These are phyloP conservation scores for Brachionus paranguensis DNA, from an alignment of 1,140 invertebrate species.

Conservation along the genomic window DNA sequence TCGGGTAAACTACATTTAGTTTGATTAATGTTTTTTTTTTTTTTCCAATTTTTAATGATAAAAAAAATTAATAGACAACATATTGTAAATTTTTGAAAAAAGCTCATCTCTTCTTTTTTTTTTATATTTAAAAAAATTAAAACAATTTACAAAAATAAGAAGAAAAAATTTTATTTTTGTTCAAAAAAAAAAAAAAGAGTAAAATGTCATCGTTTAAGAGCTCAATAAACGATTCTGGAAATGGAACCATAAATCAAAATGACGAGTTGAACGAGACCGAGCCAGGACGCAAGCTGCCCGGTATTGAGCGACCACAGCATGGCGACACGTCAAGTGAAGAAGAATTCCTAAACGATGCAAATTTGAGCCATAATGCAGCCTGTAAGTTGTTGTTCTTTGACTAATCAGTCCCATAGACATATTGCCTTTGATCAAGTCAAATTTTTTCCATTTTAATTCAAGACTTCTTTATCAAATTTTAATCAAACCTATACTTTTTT, in stretches of 20 bases:
- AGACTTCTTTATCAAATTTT: not conserved
- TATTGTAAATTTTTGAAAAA: conserved; percentile 1
- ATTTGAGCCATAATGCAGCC: not conserved
- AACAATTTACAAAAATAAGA: not conserved
- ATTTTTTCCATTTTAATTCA: not conserved
- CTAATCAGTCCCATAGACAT: not conserved
- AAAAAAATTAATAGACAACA: not conserved
- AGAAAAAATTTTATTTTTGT: not conserved
- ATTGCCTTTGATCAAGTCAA: not conserved
- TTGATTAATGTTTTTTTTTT: not conserved
- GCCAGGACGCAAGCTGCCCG: not conserved
- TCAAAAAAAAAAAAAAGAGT: not conserved
- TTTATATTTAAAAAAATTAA: not conserved
- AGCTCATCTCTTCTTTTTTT: not conserved
- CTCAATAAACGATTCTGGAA: conserved; percentile 19
- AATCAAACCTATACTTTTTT: not conserved
- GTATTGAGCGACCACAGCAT: not conserved
- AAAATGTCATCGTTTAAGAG: conserved; percentile 8
- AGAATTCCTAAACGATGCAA: not conserved
- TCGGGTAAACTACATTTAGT: conserved; percentile 10
- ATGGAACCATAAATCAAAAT: not conserved
- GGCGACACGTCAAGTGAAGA: not conserved
- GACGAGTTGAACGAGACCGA: not conserved
- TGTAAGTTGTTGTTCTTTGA: not conserved
- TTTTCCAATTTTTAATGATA: not conserved